A percentile compares a stretch with the other conserved stretches of the same genome.
phyloP scores from a whole-genome alignment of 2,113 vertebrate genomes.

The Hydrochoerus hydrochaeris region DNA sequence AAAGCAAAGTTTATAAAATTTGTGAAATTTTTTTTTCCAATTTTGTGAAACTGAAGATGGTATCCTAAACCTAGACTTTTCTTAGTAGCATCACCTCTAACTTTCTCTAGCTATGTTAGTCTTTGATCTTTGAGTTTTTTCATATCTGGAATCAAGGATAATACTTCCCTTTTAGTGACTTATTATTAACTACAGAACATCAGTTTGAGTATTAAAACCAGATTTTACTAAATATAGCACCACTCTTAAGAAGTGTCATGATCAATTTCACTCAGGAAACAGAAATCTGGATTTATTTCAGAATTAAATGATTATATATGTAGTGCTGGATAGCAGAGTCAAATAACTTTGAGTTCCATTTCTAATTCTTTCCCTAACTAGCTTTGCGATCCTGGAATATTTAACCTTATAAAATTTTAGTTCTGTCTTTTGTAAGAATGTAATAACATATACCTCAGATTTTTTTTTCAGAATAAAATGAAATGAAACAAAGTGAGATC shows the following conservation, averaged over 20 bases:
- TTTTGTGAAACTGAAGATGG: neutral
- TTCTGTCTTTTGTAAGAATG: neutral
- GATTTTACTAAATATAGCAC: slow-evolving; percentile 13
- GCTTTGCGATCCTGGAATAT: neutral
- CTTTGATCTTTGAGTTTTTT: slow-evolving; percentile 3
- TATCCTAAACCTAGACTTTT: neutral
- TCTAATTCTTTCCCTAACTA: neutral
- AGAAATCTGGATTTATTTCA: neutral
- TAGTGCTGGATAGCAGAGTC: neutral
- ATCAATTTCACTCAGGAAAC: neutral
- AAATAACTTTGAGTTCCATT: neutral
- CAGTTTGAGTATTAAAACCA: neutral
- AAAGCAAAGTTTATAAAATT: neutral
- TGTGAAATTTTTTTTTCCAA: neutral
- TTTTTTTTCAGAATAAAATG: slow-evolving; percentile 15
- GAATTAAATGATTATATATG: neutral
- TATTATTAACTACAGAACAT: neutral
- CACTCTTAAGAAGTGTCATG: neutral
- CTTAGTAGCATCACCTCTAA: neutral
- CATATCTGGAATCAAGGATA: slow-evolving; percentile 25
- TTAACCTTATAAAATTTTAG: neutral
- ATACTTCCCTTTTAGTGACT: slow-evolving; percentile 2
- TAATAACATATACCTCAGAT: neutral
- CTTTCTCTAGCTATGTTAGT: neutral
- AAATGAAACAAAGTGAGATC: neutral